Percentiles rank a stretch among this genome's conserved stretches.
Evolutionary conservation across 1,140 invertebrate genomes (phyloP).

Genomic region (Teleopsis dalmanni): DNA sequence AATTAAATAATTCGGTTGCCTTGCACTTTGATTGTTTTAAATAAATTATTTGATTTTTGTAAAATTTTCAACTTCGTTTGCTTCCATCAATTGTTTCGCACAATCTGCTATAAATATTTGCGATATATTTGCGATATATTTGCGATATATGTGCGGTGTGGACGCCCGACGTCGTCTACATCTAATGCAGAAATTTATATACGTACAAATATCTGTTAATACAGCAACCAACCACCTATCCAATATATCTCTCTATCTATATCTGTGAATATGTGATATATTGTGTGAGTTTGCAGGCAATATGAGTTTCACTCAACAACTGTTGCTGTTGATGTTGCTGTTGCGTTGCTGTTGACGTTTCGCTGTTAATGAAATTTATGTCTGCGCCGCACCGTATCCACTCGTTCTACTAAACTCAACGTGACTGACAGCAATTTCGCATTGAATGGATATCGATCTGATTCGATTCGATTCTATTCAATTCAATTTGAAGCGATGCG

Average conservation of each 20-base stretch:
- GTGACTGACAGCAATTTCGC: constrained; percentile 6
- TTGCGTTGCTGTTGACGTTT: not conserved
- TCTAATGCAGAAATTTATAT: too few relatives aligned
- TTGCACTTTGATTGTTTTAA: too few relatives aligned
- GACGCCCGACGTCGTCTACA: too few relatives aligned
- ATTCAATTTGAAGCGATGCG: not conserved
- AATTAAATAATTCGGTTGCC: too few relatives aligned
- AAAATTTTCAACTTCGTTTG: too few relatives aligned
- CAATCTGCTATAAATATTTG: not conserved
- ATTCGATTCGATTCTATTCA: not conserved
- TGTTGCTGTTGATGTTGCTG: not conserved
- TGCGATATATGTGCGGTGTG: too few relatives aligned
- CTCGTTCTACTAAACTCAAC: too few relatives aligned
- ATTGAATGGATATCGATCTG: not conserved
- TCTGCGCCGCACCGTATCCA: not conserved
- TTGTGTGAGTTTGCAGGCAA: not conserved
- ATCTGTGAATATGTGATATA: not conserved
- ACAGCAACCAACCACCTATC: too few relatives aligned
- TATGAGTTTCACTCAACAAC: not conserved
- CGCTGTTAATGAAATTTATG: constrained; percentile 8
- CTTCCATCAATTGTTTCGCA: not conserved
- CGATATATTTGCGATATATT: not conserved
- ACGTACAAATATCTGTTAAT: too few relatives aligned
- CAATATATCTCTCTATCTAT: too few relatives aligned
- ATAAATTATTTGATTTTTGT: too few relatives aligned